Evolutionary conservation across 2,888 invertebrate species (phyloP), one percentile per base, ranked within the genome.

Genomic region (Eueremaeus valkanovi): DNA sequence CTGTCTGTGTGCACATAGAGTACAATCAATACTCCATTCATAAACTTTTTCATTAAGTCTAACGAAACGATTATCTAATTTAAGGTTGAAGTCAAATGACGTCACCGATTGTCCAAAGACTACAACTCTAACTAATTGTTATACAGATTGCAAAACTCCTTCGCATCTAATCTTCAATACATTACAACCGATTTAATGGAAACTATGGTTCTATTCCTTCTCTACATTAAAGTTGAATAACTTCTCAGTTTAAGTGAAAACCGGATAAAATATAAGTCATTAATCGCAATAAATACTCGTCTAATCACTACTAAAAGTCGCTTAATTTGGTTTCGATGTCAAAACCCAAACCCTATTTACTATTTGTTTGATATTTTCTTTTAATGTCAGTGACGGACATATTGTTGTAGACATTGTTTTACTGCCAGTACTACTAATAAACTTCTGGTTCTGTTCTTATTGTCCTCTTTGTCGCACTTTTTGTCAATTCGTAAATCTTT

Each of bases 251-350:
- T 58, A 3, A 58, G 18, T 8, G 5, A 33, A 31, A 63, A 29
- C 31, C 63, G 11, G 13, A 63, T 31, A 63, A 63, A 63, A 31
- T 21, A 18, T 63, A 13, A n/a, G 5, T 2, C 63, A 33, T 63
- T 63, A 63, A n/a, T 63, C 33, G 63, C 63, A 63, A 63, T 63
- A 63, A 55, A 63, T 33, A 63, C 63, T 63, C 27, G 63, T 33
- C 24, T 58, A 24, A 58, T 58, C 9, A 24, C 63, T 6, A 5
- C 63, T 33, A 33, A 63, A 63, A 13, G 31, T 63, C 27, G 5
- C 33, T 33, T 31, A 63, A 63, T 63, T 63, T 63, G 31, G 21
- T 27, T 58, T 24, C 21, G 5, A 49, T 49, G 49, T 49, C 18
- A 5, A 13, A 49, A 49, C 49, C n/a, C n/a, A n/a, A n/a, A n/a